Evolutionary conservation across 2,113 vertebrate genomes (phyloP).

Genomic region (Ivindomyrus marchei): DNA sequence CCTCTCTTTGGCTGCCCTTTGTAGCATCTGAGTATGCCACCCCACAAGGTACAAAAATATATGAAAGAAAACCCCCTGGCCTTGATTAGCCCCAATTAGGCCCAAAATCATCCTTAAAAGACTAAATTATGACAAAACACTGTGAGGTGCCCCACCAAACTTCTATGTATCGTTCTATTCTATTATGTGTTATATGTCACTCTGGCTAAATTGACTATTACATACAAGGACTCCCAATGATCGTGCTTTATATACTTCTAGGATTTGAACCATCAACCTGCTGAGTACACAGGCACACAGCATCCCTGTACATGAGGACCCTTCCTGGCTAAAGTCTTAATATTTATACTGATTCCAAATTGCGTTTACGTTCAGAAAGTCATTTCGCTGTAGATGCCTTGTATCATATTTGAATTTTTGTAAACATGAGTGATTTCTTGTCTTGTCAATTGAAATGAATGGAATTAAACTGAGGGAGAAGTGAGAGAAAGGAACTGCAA

Average conservation of each 20-base stretch:
- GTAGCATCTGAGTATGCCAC: background rate
- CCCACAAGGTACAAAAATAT: background rate
- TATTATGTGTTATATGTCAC: background rate
- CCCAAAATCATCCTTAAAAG: background rate
- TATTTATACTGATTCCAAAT: background rate
- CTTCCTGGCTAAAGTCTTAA: background rate
- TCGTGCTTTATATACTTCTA: background rate
- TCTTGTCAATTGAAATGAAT: background rate
- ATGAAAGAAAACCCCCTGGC: background rate
- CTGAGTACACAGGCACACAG: background rate
- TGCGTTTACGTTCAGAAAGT: background rate
- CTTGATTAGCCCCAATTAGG: background rate
- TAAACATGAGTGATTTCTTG: background rate
- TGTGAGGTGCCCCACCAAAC: background rate
- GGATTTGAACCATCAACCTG: background rate
- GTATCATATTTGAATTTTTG: background rate
- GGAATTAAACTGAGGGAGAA: background rate
- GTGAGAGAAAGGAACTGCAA: background rate
- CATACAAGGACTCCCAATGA: background rate
- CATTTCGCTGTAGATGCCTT: background rate
- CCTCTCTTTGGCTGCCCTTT: background rate
- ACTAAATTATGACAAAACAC: background rate
- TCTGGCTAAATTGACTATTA: background rate
- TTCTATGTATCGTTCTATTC: background rate
- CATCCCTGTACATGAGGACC: background rate